These are phyloP conservation scores for Myrmecobius fasciatus DNA, from an alignment of 2,113 vertebrate species.

Conservation along the genomic window DNA sequence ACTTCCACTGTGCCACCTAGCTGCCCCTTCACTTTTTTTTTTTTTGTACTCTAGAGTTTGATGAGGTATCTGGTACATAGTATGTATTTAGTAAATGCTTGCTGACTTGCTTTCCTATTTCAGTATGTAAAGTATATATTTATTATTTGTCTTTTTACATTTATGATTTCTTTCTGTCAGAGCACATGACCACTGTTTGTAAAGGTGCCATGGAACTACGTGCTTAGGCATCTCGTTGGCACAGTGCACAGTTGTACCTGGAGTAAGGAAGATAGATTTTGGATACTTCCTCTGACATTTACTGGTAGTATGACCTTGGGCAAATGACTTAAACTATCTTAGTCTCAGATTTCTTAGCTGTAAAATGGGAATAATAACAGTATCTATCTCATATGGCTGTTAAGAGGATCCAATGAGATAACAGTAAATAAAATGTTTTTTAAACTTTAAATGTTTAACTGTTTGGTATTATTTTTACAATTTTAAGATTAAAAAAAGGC, in stretches of 20 bases:
- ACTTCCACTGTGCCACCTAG: too few relatives aligned
- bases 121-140: background rate
- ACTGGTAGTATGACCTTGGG: background rate
- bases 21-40: background rate
- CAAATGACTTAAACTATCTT: background rate
- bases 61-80: background rate
- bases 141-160: background rate
- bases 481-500: background rate
- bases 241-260: background rate
- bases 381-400: background rate
- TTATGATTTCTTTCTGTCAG: background rate
- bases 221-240: background rate
- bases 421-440: background rate
- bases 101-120: background rate
- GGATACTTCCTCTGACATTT: background rate
- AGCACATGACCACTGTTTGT: background rate
- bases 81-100: background rate
- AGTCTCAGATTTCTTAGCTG: background rate
- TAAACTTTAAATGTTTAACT: background rate
- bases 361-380: background rate
- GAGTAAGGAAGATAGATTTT: background rate
- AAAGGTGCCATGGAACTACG: background rate
- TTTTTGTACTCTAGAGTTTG: background rate
- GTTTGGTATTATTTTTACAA: background rate
- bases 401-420: background rate